Conservation (phyloP, 1,140 invertebrate species). For the Drosophila biarmipes region DNA sequence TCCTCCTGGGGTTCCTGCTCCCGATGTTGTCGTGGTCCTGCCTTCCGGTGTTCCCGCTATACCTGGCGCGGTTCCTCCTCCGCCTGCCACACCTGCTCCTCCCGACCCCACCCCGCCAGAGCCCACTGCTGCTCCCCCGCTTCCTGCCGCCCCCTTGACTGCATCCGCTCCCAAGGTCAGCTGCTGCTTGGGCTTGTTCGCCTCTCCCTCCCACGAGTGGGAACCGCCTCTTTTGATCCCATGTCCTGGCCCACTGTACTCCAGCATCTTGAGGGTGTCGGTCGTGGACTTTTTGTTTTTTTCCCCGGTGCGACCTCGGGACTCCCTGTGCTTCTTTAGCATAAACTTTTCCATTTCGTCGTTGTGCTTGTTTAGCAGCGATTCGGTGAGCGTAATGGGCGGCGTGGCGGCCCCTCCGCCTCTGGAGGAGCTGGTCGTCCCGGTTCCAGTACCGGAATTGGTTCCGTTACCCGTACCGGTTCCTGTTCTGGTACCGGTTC, state of each 20-base stretch:
- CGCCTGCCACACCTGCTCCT: conserved; percentile 16
- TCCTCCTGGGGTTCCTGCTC: not conserved
- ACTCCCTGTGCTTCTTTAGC: conserved; percentile 89
- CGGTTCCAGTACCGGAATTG: not conserved
- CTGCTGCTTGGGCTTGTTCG: conserved; percentile 86
- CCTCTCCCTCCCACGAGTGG: conserved; percentile 86
- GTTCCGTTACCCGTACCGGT: not conserved
- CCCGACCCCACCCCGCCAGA: conserved; percentile 9
- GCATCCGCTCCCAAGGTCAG: conserved; percentile 58
- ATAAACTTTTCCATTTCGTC: conserved; percentile 92
- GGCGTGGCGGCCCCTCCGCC: not conserved
- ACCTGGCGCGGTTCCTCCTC: conserved; percentile 4
- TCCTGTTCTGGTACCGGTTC: not conserved
- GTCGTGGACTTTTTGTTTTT: conserved; percentile 82
- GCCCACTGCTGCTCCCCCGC: not conserved
- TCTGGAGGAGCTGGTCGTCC: conserved; percentile 2
- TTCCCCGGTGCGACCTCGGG: conserved; percentile 86
- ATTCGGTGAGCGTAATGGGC: conserved; percentile 87
- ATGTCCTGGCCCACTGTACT: conserved; percentile 84
- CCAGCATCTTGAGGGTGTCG: conserved; percentile 70
- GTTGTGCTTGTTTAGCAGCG: conserved; percentile 89
- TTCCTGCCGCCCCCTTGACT: not conserved
- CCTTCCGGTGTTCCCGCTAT: not conserved
- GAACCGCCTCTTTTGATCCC: conserved; percentile 86
- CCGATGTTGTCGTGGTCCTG: not conserved